These are phyloP conservation scores for Lophochroa leadbeateri DNA, from an alignment of 2,113 vertebrate genomes.

Conservation along the genomic window DNA sequence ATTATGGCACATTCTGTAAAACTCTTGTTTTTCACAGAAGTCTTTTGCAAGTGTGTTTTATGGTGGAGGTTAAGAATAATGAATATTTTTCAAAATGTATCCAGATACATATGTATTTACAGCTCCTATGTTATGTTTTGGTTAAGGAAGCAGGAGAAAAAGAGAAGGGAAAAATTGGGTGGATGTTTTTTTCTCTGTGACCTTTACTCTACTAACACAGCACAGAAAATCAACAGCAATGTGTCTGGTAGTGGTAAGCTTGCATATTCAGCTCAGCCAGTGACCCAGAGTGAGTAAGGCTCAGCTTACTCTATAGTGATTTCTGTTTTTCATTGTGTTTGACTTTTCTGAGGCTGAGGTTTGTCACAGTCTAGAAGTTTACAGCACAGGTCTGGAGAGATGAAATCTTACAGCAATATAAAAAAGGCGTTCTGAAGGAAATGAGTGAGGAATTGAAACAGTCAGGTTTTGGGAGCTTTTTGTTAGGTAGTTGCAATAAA, in stretches of 20 bases:
- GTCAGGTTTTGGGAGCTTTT: constrained; percentile 38
- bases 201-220: neutral
- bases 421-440: constrained; percentile 51
- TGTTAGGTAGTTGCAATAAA: constrained; percentile 59
- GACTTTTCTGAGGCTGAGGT: constrained; percentile 47
- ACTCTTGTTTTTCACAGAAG: neutral
- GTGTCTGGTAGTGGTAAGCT: neutral
- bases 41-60: neutral
- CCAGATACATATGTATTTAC: neutral
- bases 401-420: constrained; percentile 42
- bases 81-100: neutral
- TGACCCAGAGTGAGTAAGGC: constrained; percentile 28
- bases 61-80: neutral
- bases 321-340: constrained; percentile 55
- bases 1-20: neutral
- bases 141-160: too few relatives aligned
- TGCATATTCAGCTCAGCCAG: neutral
- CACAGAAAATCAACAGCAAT: neutral
- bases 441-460: constrained; percentile 40
- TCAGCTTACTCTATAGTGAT: constrained; percentile 1
- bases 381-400: constrained; percentile 17
- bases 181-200: too few relatives aligned
- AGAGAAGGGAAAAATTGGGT: too few relatives aligned
- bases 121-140: neutral
- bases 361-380: constrained; percentile 34